Base-by-base conservation (phyloP, 2,797 vertebrate genomes). In the Sylvia borin region DNA sequence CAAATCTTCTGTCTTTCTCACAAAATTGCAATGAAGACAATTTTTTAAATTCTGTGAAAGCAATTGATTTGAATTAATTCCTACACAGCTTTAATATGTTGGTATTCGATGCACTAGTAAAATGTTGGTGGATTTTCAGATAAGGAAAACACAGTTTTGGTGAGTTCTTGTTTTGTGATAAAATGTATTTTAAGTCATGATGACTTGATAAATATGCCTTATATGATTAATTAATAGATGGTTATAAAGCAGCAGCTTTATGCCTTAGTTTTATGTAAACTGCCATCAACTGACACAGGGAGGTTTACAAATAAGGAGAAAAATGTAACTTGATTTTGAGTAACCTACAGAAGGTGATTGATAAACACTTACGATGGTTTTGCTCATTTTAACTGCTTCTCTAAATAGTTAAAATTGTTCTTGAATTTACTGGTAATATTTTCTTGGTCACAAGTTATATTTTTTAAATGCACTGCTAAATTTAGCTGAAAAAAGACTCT, bases 51-150 rank as follows among this genome's bases (percentile, higher is more conserved):
- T 93, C 47, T 64, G 7, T 82, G 75, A 66, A 92, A 95, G 47
- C 48, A 94, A 21, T 90, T 95, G 24, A 40, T 77, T 80, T 29
- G 53, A 80, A 78, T 24, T 9, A 65, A 38, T 93, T 72, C n/a
- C 66, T 45, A 60, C 36, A 27, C 16, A 61, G 38, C 61, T 94
- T 92, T 48, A 70, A 3, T 51, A 12, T 48, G 11, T 90, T 85
- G 5, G 13, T 27, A 51, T 88, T 90, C 54, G 71, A 47, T 40
- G 57, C 21, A 24, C 20, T 42, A 27, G n/a, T 43, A 72, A 78
- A 79, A 48, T 68, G 32, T 50, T 40, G 42, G 42, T 81, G 51
- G 40, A 82, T 94, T 97, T 95, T 32, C 75, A 95, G 73, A 26
- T 90, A 55, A 71, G 27, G 27, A 90, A 96, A 91, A 86, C 38